Base-by-base conservation (phyloP, 2,797 vertebrate genomes). In the Thaleichthys pacificus region DNA sequence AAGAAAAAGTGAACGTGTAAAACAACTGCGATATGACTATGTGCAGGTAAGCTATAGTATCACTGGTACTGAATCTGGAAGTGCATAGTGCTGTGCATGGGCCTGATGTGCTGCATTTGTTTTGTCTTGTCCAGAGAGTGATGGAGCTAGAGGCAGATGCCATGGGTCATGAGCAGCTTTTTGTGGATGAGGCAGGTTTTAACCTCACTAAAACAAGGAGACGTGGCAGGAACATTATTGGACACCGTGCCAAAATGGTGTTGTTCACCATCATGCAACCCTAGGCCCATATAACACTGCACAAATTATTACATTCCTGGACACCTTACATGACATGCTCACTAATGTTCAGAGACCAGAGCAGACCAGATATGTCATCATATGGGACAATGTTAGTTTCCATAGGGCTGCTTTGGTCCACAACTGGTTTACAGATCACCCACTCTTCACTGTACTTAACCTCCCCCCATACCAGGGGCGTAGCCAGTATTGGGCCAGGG, bases 371-470 rank as follows among this genome's bases (percentile, higher is more conserved):
- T 21, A 66, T 11, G 30, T 66, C 30, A 66, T 66, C 14, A 66
- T 66, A 17, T 66, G 64, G 64, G 32, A 66, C 32, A 66, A 66
- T 66, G 64, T 47, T 66, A 66, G 32, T 66, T 66, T 66, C 32
- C 64, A 66, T 9, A 30, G 32, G 64, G 35, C 64, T 66, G 64
- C 35, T 66, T 47, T 66, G 64, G 64, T 47, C 64, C 35, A 17
- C 35, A 66, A 66, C 7, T 66, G 64, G 32, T 66, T 42, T 35
- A 42, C 19, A 66, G 19, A 35, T 7, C 32, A 35, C 32, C 32
- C 32, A 35, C 7, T 35, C 32, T 26, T 26, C 24, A 26, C 24
- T 26, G 24, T 26, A 26, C 2, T 26, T 2, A 26, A 26, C 24
- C 24, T 26, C 24, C n/a, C n/a, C n/a, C n/a, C n/a, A n/a, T n/a